Evolutionary conservation across 2,113 vertebrate species (phyloP).

Genomic region (Pomatostomus ruficeps): DNA sequence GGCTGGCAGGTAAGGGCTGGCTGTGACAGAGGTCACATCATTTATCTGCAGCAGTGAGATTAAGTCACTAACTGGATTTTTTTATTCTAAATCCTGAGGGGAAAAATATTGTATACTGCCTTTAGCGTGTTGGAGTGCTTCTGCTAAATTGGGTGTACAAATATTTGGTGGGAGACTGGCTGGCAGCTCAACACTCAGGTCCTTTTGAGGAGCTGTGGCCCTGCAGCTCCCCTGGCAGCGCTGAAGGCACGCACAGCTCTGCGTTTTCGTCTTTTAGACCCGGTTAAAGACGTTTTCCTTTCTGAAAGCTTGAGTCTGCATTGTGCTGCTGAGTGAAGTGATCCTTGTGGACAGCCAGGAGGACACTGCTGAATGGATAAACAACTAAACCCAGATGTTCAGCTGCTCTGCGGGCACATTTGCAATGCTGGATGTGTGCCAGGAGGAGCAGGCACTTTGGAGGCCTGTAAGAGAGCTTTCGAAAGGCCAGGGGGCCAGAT

Average conservation of each 20-base stretch:
- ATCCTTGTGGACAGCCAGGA: background rate
- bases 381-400: background rate
- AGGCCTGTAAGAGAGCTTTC: background rate
- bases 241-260: accelerated
- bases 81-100: background rate
- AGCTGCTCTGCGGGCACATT: background rate
- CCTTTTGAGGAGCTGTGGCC: background rate
- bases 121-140: background rate
- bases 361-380: background rate
- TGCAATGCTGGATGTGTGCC: background rate
- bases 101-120: accelerated
- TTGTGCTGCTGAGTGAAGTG: background rate
- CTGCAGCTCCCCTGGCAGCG: background rate
- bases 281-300: background rate
- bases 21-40: background rate
- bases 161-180: background rate
- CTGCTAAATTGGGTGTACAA: background rate
- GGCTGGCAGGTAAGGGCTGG: slow-evolving; percentile 88
- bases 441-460: background rate
- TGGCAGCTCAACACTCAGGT: background rate
- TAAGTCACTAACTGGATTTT: background rate
- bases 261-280: background rate
- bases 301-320: background rate
- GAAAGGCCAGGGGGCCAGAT: background rate
- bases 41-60: background rate